These are phyloP conservation scores for Maconellicoccus hirsutus DNA, from an alignment of 1,140 invertebrate genomes.

Conservation along the genomic window DNA sequence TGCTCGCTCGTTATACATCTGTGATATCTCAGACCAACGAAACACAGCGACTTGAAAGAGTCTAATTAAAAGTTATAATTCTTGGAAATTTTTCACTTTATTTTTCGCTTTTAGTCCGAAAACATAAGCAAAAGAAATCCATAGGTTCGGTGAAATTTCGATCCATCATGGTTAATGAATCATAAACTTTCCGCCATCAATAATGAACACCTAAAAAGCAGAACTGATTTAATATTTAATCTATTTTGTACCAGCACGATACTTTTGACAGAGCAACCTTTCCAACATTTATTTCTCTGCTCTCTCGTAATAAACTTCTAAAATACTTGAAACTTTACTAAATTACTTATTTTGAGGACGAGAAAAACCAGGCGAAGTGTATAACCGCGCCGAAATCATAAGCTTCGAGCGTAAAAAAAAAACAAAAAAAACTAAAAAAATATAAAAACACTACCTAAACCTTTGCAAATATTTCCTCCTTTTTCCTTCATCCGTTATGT, in stretches of 20 bases:
- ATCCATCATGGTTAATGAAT: slow-evolving; percentile 1
- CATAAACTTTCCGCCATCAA: slow-evolving; percentile 2
- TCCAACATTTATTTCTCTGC: background rate
- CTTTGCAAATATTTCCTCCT: background rate
- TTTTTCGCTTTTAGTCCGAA: background rate
- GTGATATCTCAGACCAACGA: too few species aligned
- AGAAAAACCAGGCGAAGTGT: background rate
- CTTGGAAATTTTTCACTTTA: too few species aligned
- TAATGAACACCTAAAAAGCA: slow-evolving; percentile 4
- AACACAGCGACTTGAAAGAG: too few species aligned
- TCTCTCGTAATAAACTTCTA: background rate
- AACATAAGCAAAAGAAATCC: slow-evolving; percentile 3
- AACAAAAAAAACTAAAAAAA: background rate
- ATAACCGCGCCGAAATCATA: background rate
- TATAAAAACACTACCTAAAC: background rate
- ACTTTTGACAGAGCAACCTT: background rate
- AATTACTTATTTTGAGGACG: slow-evolving; percentile 10
- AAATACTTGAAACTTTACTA: background rate
- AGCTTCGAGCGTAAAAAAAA: background rate
- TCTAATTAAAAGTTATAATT: too few species aligned
- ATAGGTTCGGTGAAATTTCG: background rate
- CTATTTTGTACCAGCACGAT: background rate
- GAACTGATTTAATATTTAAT: slow-evolving; percentile 10
- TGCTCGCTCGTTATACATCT: too few species aligned
- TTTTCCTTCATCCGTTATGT: background rate